Evolutionary conservation across 2,888 invertebrate genomes (phyloP).

Genomic region (Andrena bicolor): DNA sequence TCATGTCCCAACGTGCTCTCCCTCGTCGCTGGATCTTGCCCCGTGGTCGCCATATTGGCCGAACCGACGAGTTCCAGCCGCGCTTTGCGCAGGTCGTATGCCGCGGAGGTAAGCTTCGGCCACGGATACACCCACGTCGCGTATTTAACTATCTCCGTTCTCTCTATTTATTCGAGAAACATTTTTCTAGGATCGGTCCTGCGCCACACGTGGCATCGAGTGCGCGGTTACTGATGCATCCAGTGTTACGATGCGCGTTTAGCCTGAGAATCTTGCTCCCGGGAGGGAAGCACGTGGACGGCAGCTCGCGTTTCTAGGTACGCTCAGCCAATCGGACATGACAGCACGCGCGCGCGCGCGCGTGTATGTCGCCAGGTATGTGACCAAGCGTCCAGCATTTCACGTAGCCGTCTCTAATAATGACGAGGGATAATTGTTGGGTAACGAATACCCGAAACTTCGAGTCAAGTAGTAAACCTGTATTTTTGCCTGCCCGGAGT

Average conservation of each 20-base stretch:
- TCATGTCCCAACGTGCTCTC: slow-evolving; percentile 46
- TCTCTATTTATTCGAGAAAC: slow-evolving; percentile 9
- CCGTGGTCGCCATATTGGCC: slow-evolving; percentile 76
- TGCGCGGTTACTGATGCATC: slow-evolving; percentile 35
- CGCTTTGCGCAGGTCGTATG: slow-evolving; percentile 71
- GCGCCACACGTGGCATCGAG: slow-evolving; percentile 21
- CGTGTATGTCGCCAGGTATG: slow-evolving; percentile 8
- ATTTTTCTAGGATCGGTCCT: slow-evolving; percentile 33
- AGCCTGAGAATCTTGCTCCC: slow-evolving; percentile 1
- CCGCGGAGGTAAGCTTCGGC: slow-evolving; percentile 56
- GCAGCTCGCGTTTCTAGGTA: slow-evolving; percentile 26
- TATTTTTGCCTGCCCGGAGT: neutral
- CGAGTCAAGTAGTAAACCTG: neutral
- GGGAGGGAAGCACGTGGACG: slow-evolving; percentile 51
- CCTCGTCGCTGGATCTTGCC: slow-evolving; percentile 27
- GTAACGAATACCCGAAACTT: slow-evolving; percentile 4
- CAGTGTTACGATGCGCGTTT: slow-evolving; percentile 40
- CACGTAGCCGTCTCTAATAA: slow-evolving; percentile 7
- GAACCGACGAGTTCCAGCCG: slow-evolving; percentile 56
- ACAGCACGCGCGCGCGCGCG: slow-evolving; percentile 30
- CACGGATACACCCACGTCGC: slow-evolving; percentile 66
- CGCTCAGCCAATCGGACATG: slow-evolving; percentile 25
- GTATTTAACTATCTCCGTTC: slow-evolving; percentile 38
- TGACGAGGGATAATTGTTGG: slow-evolving; percentile 10
- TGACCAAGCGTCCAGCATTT: slow-evolving; percentile 10